These are phyloP conservation scores for Equus przewalskii DNA, from an alignment of 2,113 vertebrate species.

Conservation along the genomic window DNA sequence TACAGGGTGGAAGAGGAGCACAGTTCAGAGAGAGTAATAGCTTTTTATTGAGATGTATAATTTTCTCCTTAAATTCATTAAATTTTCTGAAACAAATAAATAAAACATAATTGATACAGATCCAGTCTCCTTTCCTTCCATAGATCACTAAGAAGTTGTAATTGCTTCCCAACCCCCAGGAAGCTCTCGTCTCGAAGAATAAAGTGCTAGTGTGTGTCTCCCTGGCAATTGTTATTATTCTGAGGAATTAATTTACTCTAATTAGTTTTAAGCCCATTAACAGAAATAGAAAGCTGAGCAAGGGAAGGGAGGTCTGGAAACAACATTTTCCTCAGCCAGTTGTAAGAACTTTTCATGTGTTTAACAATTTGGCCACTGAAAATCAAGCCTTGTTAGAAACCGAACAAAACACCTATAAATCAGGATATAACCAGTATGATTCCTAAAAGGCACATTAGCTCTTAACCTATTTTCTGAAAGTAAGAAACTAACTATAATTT, in stretches of 20 bases:
- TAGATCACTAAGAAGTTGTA: constrained; percentile 83
- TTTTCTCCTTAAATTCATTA: constrained; percentile 66
- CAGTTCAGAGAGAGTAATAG: constrained; percentile 47
- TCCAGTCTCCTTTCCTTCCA: background rate
- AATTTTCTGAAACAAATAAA: constrained; percentile 73
- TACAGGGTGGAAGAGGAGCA: background rate
- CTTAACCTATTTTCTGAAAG: constrained; percentile 43
- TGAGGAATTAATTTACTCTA: constrained; percentile 87
- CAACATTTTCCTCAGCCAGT: constrained; percentile 55
- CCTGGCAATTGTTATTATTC: constrained; percentile 86
- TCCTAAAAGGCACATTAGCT: constrained; percentile 34
- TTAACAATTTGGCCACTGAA: constrained; percentile 67
- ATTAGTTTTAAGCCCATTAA: constrained; percentile 86
- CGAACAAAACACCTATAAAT: constrained; percentile 38
- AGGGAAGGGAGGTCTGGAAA: constrained; percentile 70
- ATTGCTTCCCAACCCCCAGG: constrained; percentile 85
- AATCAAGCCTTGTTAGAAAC: constrained; percentile 71
- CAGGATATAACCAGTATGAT: background rate
- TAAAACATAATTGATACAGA: constrained; percentile 70
- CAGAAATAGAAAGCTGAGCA: constrained; percentile 77
- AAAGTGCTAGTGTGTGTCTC: constrained; percentile 80
- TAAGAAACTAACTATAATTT: constrained; percentile 58
- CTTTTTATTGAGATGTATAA: constrained; percentile 66
- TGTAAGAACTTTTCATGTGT: constrained; percentile 55
- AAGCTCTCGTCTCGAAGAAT: constrained; percentile 79